Conservation (phyloP, 2,797 vertebrate species). For the Darevskia mixta region DNA sequence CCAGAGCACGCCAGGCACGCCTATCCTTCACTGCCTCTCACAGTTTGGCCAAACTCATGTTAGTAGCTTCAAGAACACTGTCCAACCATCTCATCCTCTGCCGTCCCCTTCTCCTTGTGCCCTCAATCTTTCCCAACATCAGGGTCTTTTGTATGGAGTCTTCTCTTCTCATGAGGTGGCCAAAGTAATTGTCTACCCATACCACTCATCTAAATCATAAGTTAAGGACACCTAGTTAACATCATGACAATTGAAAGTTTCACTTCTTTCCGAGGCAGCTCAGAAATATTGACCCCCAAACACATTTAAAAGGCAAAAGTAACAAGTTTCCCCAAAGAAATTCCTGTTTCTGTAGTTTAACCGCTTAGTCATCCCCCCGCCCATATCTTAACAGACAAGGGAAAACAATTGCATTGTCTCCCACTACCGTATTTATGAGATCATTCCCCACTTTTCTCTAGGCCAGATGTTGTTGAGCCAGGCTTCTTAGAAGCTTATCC, state of each 20-base stretch:
- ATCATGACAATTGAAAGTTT: background rate
- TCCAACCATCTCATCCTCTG: no score
- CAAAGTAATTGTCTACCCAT: no score
- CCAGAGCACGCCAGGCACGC: no score
- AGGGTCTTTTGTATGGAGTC: no score
- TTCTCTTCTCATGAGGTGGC: no score
- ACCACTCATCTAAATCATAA: background rate
- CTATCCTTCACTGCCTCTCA: no score
- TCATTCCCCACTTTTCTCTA: background rate
- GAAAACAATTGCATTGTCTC: background rate
- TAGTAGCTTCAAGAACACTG: no score
- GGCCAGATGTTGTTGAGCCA: background rate
- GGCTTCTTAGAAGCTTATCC: background rate
- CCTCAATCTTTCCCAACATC: no score
- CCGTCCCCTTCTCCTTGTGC: no score
- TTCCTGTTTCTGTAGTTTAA: background rate
- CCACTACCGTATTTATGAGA: background rate
- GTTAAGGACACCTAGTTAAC: background rate
- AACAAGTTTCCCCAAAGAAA: background rate
- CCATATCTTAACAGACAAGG: background rate
- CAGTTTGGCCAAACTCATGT: no score
- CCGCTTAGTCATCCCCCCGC: no score
- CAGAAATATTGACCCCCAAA: background rate
- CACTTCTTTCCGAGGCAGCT: background rate
- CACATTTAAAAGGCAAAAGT: background rate